Evolutionary conservation across 2,888 invertebrate genomes (phyloP), one percentile per base, ranked within the genome.

Genomic region (Rhagonycha fulva): DNA sequence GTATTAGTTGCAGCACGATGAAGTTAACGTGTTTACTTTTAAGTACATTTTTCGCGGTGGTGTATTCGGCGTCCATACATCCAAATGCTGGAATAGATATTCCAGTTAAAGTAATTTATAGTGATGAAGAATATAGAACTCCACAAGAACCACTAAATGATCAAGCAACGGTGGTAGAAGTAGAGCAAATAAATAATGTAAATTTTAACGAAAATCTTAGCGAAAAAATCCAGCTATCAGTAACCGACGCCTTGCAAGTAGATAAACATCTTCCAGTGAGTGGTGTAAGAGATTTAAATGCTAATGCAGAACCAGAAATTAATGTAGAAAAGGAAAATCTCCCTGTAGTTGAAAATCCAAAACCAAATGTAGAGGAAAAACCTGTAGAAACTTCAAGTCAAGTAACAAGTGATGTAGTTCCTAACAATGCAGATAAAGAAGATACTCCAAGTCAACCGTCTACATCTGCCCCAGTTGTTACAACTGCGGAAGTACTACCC

Each of bases 1-100:
- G 86, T 87, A 80, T 79, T 76, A 82, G 78, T 78, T 82, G 77
- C 71, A 79, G 73, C 81, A 82, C 75, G 79, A 84, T 84, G 85
- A 80, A 82, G 79, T 82, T 81, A 70, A 83, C 82, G 83, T 84
- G 83, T 79, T 84, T 82, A 78, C 79, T 82, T 75, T 77, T 82
- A 78, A 76, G 79, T 76, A 71, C 84, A 70, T 78, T 81, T 79
- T 74, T 84, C 70, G 81, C 80, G 75, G 80, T 79, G 72, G 83
- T 81, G 28, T 78, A 80, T 47, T 80, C 81, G 66, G 84, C 83
- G 19, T 71, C 80, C 14, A 77, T 85, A 14, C 78, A 81, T 68
- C 19, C 61, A 70, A 12, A 70, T n/a, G 73, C 70, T 47, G 73
- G 75, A 14, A 24, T 73, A 4, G 72, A 78, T 68, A 79, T 80